Base-by-base conservation (phyloP, 2,888 invertebrate species). In the Drosophila koepferae region DNA sequence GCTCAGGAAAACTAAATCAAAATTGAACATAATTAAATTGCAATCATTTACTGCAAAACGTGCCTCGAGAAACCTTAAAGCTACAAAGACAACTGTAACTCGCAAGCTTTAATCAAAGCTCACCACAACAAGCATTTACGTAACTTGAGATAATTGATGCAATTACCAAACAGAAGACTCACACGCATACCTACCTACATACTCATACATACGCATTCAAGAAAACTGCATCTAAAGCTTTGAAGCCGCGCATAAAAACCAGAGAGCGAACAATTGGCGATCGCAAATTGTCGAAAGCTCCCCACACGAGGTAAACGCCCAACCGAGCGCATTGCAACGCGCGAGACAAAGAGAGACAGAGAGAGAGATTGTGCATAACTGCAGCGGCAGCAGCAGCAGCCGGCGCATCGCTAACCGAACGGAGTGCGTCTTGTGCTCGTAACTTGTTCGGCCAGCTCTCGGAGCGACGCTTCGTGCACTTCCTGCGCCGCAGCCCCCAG, bases 401-500 rank as follows among this genome's bases (percentile, higher is more conserved):
- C 62, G 46, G 64, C 64, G 44, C 64, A 66, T 56, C 54, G 59
- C 18, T 53, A 53, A 43, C 43, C 63, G 67, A 64, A 40, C 46
- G 44, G 55, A 54, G 61, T 28, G 28, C 18, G 36, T 61, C n/a
- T 58, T 40, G 61, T 31, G 70, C 49, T 85, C 85, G 85, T 89
- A 89, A 85, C 85, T 85, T 83, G 89, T 85, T 85, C 85, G 84
- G 67, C 54, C 63, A 46, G 71, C 65, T 54, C 63, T 63, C 63
- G 71, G 77, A 65, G 62, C 58, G 71, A 63, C 70, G 63, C 84
- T 78, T 86, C 89, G 89, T 86, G 86, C 84, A 85, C 89, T 85
- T 85, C 85, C 85, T 85, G 89, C 82, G 82, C 67, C 69, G 84
- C 79, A 65, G 76, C 80, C 77, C 82, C 80, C 80, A 80, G 65